A percentile compares a stretch with the other conserved stretches of the same genome.
These are phyloP conservation scores for Trididemnum nubilum DNA, from an alignment of 23 tunicate genomes.

Conservation along the genomic window DNA sequence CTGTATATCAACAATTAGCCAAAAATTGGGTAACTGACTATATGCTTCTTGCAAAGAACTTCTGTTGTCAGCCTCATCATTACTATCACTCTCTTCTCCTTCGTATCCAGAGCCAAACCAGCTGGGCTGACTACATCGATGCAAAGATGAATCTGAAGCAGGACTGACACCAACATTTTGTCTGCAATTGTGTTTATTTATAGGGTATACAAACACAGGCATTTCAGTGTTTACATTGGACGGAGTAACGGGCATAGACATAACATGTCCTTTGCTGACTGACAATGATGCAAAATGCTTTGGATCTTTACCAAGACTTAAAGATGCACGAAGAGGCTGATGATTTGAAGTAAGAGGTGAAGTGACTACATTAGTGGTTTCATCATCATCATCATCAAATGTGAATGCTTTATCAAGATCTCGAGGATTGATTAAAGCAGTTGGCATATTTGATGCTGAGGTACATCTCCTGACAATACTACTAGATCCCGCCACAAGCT, in stretches of 20 bases:
- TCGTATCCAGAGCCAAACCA: conserved; percentile 89
- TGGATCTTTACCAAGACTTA: conserved; percentile 43
- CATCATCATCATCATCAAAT: not conserved
- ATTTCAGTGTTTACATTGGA: conserved; percentile 1
- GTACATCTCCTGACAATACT: not conserved
- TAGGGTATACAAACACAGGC: conserved; percentile 40
- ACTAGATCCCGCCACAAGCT: conserved; percentile 8
- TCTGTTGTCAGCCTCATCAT: conserved; percentile 46
- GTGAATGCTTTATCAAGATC: not conserved
- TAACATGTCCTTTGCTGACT: not conserved
- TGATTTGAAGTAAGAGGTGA: not conserved
- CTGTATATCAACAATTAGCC: conserved; percentile 50
- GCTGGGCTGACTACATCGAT: conserved; percentile 68
- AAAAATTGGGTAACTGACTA: conserved; percentile 75
- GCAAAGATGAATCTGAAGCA: conserved; percentile 48
- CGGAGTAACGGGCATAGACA: conserved; percentile 65
- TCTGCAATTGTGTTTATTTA: not conserved
- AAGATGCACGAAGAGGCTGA: conserved; percentile 18
- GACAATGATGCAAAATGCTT: conserved; percentile 6
- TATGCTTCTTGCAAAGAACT: conserved; percentile 49
- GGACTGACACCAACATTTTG: conserved; percentile 35
- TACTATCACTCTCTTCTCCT: conserved; percentile 78
- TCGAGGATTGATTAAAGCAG: not conserved
- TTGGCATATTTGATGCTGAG: conserved; percentile 1
- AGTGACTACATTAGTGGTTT: not conserved